Conservation (phyloP, 2,797 vertebrate species). For the Acridotheres tristis region DNA sequence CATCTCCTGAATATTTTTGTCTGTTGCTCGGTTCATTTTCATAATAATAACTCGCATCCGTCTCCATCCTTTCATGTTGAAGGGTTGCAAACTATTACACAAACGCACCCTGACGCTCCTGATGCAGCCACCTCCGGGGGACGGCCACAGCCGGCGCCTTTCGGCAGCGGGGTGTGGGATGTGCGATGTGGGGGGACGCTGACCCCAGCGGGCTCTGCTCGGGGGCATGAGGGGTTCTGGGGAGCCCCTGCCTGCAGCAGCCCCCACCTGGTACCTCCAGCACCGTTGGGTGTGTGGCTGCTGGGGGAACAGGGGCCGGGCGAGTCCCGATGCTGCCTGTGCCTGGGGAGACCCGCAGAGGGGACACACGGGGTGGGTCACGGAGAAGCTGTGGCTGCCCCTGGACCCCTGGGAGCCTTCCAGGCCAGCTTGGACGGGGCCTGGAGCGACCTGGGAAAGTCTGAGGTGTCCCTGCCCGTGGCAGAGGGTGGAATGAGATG, state of each 20-base stretch:
- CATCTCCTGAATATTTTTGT: constrained; percentile 69
- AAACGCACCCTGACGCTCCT: background rate
- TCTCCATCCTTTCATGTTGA: constrained; percentile 60
- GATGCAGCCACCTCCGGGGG: background rate
- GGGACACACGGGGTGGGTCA: background rate
- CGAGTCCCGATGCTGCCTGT: accelerated
- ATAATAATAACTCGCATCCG: constrained; percentile 66
- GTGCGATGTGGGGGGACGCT: too few species aligned
- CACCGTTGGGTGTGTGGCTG: accelerated
- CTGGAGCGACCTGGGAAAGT: background rate
- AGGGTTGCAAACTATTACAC: constrained; percentile 56
- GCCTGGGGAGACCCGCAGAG: accelerated
- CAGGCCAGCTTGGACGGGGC: background rate
- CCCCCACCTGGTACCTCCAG: background rate
- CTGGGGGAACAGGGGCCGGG: accelerated
- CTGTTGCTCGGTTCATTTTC: constrained; percentile 60
- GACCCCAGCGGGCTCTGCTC: accelerated
- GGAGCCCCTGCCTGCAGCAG: background rate
- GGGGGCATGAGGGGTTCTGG: background rate
- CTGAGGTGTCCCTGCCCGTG: background rate
- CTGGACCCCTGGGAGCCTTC: background rate
- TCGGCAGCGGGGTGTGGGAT: accelerated
- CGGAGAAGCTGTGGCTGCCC: background rate
- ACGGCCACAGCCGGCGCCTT: background rate
- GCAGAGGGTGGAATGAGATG: accelerated